Conservation (phyloP, 2,797 vertebrate species). For the Tiaroga cobitis region DNA sequence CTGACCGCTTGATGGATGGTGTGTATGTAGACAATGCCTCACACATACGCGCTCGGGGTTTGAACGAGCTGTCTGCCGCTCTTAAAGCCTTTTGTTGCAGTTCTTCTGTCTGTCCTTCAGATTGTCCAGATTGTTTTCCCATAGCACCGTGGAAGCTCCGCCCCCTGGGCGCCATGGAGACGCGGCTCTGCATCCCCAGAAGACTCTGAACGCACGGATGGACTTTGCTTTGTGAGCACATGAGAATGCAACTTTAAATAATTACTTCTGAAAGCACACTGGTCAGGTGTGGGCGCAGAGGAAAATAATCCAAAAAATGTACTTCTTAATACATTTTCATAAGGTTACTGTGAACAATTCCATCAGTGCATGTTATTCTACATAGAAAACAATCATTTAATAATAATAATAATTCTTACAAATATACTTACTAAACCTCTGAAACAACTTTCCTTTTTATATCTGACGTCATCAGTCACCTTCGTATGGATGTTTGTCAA, state of each 20-base stretch:
- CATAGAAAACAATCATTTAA: background rate
- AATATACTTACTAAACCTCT: background rate
- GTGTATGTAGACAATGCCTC: slow-evolving; percentile 45
- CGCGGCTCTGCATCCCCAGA: slow-evolving; percentile 24
- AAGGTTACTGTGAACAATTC: background rate
- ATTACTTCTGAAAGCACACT: background rate
- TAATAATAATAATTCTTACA: background rate
- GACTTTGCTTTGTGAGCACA: slow-evolving; percentile 15
- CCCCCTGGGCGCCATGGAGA: slow-evolving; percentile 43
- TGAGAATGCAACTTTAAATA: background rate
- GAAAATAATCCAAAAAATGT: background rate
- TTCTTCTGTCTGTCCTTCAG: slow-evolving; percentile 50
- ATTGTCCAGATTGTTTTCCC: slow-evolving; percentile 53
- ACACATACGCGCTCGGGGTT: slow-evolving; percentile 38
- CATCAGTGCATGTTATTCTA: background rate
- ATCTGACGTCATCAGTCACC: background rate
- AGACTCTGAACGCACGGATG: slow-evolving; percentile 24
- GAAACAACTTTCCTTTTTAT: background rate
- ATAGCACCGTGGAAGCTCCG: slow-evolving; percentile 40
- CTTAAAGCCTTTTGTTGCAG: slow-evolving; percentile 53
- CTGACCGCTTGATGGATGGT: slow-evolving; percentile 84
- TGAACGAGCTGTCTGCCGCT: slow-evolving; percentile 51
- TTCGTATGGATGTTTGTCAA: background rate
- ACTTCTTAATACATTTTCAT: background rate
- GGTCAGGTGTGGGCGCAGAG: background rate